Evolutionary conservation across 2,888 invertebrate genomes (phyloP).

Genomic region (Phortica magna): DNA sequence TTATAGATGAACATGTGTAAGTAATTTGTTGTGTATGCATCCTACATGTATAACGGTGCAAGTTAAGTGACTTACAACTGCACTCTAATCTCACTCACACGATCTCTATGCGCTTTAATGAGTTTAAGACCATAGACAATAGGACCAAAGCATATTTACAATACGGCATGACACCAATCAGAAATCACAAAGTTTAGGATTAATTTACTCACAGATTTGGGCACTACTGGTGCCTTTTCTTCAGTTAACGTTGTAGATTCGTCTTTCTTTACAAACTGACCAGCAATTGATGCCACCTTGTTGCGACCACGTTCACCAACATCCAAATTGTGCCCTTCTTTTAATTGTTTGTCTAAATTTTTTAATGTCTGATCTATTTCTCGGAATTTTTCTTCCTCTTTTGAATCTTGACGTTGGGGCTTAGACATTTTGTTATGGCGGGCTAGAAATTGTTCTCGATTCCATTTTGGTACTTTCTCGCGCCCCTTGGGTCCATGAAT

Average conservation of each 20-base stretch:
- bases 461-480: constrained; percentile 94
- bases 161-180: background rate
- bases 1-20: no score
- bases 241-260: constrained; percentile 54
- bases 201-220: constrained; percentile 78
- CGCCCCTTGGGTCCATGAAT: constrained; percentile 78
- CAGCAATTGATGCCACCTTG: constrained; percentile 93
- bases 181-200: constrained; percentile 19
- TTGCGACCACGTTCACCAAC: constrained; percentile 82
- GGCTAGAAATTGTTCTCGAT: constrained; percentile 86
- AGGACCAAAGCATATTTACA: background rate
- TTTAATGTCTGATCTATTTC: constrained; percentile 86
- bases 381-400: constrained; percentile 82
- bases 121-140: background rate
- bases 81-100: background rate
- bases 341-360: constrained; percentile 85
- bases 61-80: no score
- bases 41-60: no score
- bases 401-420: constrained; percentile 81
- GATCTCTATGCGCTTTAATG: background rate
- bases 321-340: constrained; percentile 87
- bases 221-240: constrained; percentile 59
- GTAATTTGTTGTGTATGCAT: no score
- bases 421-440: constrained; percentile 85
- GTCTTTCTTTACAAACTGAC: constrained; percentile 81